Evolutionary conservation across 2,888 invertebrate species (phyloP).

Genomic region (Criorhina ranunculi): DNA sequence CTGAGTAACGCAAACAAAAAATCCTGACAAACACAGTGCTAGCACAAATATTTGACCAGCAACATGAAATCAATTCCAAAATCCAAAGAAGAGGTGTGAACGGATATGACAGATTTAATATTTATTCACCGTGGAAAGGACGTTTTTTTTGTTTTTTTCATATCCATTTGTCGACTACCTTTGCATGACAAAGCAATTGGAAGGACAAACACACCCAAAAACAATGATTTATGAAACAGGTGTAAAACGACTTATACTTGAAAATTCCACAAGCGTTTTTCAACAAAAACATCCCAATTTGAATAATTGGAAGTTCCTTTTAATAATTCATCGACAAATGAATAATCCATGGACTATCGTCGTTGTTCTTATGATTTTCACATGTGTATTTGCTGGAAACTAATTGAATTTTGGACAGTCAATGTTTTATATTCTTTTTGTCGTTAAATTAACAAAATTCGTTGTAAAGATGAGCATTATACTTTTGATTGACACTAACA

Average conservation of each 20-base stretch:
- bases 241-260: neutral
- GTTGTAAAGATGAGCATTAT: slow-evolving; percentile 15
- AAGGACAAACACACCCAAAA: neutral
- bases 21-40: neutral
- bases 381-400: neutral
- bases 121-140: slow-evolving; percentile 12
- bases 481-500: slow-evolving; percentile 52
- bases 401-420: slow-evolving; percentile 24
- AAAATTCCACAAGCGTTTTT: slow-evolving; percentile 2
- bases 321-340: neutral
- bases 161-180: neutral
- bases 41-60: slow-evolving; percentile 8
- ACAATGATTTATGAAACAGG: slow-evolving; percentile 7
- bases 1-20: neutral
- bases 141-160: too few relatives aligned
- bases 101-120: slow-evolving; percentile 16
- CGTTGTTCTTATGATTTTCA: neutral
- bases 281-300: neutral
- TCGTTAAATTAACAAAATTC: slow-evolving; percentile 5
- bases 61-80: slow-evolving; percentile 32
- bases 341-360: neutral
- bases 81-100: slow-evolving; percentile 10
- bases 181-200: neutral
- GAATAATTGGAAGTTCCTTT: slow-evolving; percentile 11
- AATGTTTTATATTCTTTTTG: neutral